These are phyloP conservation scores for Notothenia coriiceps DNA, from an alignment of 2,113 vertebrate species.

Conservation along the genomic window DNA sequence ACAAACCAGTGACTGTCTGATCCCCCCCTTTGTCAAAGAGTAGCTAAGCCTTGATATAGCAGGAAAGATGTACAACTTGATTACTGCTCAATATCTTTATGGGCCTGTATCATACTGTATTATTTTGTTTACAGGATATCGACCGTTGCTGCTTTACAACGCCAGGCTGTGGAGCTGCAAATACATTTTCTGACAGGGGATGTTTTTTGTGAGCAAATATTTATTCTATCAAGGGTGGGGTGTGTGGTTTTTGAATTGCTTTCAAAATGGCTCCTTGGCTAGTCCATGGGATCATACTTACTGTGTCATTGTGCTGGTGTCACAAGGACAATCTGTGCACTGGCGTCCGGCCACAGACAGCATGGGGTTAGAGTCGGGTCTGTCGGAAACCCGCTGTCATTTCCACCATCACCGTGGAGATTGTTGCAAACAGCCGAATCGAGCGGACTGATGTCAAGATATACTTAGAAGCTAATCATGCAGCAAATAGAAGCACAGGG, in stretches of 20 bases:
- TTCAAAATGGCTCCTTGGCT: slow-evolving; percentile 53
- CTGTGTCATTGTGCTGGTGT: slow-evolving; percentile 56
- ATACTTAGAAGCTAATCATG: slow-evolving; percentile 79
- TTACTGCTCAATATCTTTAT: slow-evolving; percentile 68
- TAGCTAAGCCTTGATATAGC: slow-evolving; percentile 58
- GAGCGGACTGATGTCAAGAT: slow-evolving; percentile 76
- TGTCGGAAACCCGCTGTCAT: slow-evolving; percentile 71
- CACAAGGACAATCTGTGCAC: slow-evolving; percentile 58
- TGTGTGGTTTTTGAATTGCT: slow-evolving; percentile 34
- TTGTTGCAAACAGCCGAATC: slow-evolving; percentile 59
- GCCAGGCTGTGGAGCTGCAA: slow-evolving; percentile 13
- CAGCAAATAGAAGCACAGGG: slow-evolving; percentile 75
- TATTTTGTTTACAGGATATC: slow-evolving; percentile 61
- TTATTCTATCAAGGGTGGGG: slow-evolving; percentile 37
- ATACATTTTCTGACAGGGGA: slow-evolving; percentile 59
- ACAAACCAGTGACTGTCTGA: slow-evolving; percentile 30
- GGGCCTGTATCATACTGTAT: slow-evolving; percentile 50
- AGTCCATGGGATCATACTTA: slow-evolving; percentile 25
- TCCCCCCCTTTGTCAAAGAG: slow-evolving; percentile 8
- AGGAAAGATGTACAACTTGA: slow-evolving; percentile 53
- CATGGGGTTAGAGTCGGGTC: slow-evolving; percentile 62
- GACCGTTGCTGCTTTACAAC: slow-evolving; percentile 57
- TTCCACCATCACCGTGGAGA: slow-evolving; percentile 62
- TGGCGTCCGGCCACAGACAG: slow-evolving; percentile 58
- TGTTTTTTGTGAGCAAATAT: slow-evolving; percentile 50